phyloP scores from a whole-genome alignment of 2,113 vertebrate genomes.

The Thunnus thynnus region DNA sequence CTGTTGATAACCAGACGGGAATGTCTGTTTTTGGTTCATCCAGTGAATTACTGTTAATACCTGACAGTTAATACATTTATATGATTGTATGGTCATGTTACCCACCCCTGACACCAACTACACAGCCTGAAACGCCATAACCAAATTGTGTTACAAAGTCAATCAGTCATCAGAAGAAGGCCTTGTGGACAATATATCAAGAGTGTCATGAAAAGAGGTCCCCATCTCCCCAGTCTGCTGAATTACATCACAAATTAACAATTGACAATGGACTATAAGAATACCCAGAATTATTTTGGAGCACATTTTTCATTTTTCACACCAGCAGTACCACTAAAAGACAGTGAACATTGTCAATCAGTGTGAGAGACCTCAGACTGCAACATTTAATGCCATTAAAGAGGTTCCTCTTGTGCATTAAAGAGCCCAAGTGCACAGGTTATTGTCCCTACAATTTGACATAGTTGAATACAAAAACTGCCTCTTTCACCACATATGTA shows the following conservation, averaged over 20 bases:
- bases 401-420: neutral
- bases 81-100: no score
- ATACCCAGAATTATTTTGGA: neutral
- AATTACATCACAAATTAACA: neutral
- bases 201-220: neutral
- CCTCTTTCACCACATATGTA: constrained; percentile 33
- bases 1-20: no score
- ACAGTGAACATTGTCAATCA: neutral
- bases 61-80: no score
- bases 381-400: neutral
- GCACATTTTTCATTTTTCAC: neutral
- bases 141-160: no score
- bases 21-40: no score
- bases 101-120: no score
- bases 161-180: no score
- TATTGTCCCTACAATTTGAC: neutral
- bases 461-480: constrained; percentile 2
- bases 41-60: no score
- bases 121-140: no score
- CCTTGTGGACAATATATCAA: no score
- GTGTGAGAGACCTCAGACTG: neutral
- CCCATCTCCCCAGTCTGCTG: neutral
- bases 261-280: neutral
- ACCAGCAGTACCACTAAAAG: neutral
- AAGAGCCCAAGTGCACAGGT: neutral